Conservation (phyloP, 2,888 invertebrate genomes). For the Tetragonula carbonaria region DNA sequence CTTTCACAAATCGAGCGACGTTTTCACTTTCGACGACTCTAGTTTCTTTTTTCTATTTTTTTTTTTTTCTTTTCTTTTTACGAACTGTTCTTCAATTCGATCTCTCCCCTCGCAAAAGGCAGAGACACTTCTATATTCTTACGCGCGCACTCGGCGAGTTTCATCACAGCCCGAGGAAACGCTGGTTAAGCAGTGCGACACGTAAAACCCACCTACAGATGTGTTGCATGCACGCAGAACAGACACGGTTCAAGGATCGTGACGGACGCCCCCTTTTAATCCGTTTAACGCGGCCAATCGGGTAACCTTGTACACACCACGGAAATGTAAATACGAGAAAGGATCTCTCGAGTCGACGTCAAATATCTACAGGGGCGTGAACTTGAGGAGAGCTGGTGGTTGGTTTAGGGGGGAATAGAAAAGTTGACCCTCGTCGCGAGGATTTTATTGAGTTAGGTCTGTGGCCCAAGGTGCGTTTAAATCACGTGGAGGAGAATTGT, state of each 20-base stretch:
- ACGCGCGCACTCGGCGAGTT: not conserved
- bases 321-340: slow-evolving; percentile 59
- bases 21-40: not conserved
- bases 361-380: slow-evolving; percentile 60
- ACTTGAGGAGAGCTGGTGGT: slow-evolving; percentile 7
- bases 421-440: slow-evolving; percentile 23
- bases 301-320: slow-evolving; percentile 17
- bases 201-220: slow-evolving; percentile 13
- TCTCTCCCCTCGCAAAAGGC: not conserved
- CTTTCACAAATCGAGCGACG: not conserved
- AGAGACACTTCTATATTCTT: too few relatives aligned
- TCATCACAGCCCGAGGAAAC: slow-evolving; percentile 32
- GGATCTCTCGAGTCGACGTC: slow-evolving; percentile 46
- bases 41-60: not conserved
- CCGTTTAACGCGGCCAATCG: slow-evolving; percentile 56
- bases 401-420: slow-evolving; percentile 3
- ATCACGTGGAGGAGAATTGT: not conserved
- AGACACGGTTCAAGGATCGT: not conserved
- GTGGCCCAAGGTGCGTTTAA: not conserved
- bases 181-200: slow-evolving; percentile 28
- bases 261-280: slow-evolving; percentile 46
- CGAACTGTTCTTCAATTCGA: not conserved
- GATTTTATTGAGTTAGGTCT: slow-evolving; percentile 36
- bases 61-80: too few relatives aligned
- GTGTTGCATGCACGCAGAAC: slow-evolving; percentile 20